phyloP scores from a whole-genome alignment of 2,888 invertebrate species.

The Chelonus formosanus region DNA sequence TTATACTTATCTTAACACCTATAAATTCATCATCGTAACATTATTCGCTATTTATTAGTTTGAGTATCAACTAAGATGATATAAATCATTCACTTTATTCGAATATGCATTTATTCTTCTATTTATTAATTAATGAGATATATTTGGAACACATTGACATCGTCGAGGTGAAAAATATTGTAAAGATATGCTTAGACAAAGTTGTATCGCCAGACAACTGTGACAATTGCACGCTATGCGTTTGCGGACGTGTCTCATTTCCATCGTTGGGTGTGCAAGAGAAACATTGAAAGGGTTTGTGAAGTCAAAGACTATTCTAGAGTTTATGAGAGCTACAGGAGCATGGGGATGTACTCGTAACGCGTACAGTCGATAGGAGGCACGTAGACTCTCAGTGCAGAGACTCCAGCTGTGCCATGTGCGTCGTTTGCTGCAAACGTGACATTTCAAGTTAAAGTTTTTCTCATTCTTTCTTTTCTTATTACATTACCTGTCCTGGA shows the following conservation, averaged over 20 bases:
- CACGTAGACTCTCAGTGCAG: slow-evolving; percentile 59
- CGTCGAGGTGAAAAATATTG: slow-evolving; percentile 1
- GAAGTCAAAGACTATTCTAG: slow-evolving; percentile 33
- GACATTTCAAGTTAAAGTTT: slow-evolving; percentile 56
- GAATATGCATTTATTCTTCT: slow-evolving; percentile 22
- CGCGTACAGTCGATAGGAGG: slow-evolving; percentile 43
- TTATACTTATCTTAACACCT: no score
- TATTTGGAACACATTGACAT: neutral
- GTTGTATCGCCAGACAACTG: slow-evolving; percentile 40
- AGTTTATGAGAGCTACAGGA: slow-evolving; percentile 42
- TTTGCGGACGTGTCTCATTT: slow-evolving; percentile 41
- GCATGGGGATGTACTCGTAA: slow-evolving; percentile 39
- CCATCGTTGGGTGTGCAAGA: slow-evolving; percentile 14
- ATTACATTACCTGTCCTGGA: slow-evolving; percentile 13
- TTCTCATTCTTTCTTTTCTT: slow-evolving; percentile 4
- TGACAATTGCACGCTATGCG: slow-evolving; percentile 48
- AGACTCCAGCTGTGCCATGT: slow-evolving; percentile 62
- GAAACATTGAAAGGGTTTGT: slow-evolving; percentile 6
- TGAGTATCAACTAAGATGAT: no score
- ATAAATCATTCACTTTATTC: no score
- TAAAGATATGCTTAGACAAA: neutral
- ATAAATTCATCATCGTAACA: no score
- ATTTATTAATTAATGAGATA: slow-evolving; percentile 19
- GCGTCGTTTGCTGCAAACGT: slow-evolving; percentile 64
- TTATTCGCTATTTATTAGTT: no score